Conservation (phyloP, 2,888 invertebrate species). For the Biston betularia region DNA sequence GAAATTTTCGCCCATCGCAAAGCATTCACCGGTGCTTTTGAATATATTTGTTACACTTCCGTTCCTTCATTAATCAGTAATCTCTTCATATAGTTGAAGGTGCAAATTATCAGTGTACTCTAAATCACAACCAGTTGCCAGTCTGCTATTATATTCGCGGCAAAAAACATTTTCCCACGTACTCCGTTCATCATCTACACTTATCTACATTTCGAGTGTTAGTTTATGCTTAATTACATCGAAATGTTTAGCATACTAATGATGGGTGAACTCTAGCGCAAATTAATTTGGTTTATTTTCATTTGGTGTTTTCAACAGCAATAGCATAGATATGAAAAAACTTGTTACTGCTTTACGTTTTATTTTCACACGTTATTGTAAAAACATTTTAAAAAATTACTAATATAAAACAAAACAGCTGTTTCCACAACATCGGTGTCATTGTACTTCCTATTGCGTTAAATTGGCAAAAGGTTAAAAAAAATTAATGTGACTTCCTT, state of each 20-base stretch:
- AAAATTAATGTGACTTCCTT: too few species aligned
- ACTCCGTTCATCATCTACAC: slow-evolving; percentile 27
- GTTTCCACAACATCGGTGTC: slow-evolving; percentile 7
- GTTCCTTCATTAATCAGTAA: slow-evolving; percentile 23
- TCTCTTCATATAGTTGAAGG: slow-evolving; percentile 23
- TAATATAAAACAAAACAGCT: neutral
- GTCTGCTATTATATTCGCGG: slow-evolving; percentile 24
- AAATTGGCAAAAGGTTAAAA: too few species aligned
- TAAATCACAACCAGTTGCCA: slow-evolving; percentile 30
- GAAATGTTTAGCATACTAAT: slow-evolving; percentile 37
- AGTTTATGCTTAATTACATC: slow-evolving; percentile 43
- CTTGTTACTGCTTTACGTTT: slow-evolving; percentile 24
- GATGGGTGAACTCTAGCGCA: slow-evolving; percentile 35
- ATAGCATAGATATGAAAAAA: slow-evolving; percentile 21
- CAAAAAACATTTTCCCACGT: slow-evolving; percentile 37
- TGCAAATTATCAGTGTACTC: slow-evolving; percentile 31
- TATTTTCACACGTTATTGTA: slow-evolving; percentile 31
- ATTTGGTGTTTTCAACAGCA: slow-evolving; percentile 11
- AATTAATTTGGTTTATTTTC: slow-evolving; percentile 30
- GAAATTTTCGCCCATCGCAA: slow-evolving; percentile 24
- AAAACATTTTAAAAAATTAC: slow-evolving; percentile 8
- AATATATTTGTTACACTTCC: slow-evolving; percentile 24
- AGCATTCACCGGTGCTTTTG: slow-evolving; percentile 30
- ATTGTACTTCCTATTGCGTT: too few species aligned
- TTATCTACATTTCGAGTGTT: slow-evolving; percentile 42